These are phyloP conservation scores for Gallinago media DNA, from an alignment of 2,113 vertebrate species.

Conservation along the genomic window DNA sequence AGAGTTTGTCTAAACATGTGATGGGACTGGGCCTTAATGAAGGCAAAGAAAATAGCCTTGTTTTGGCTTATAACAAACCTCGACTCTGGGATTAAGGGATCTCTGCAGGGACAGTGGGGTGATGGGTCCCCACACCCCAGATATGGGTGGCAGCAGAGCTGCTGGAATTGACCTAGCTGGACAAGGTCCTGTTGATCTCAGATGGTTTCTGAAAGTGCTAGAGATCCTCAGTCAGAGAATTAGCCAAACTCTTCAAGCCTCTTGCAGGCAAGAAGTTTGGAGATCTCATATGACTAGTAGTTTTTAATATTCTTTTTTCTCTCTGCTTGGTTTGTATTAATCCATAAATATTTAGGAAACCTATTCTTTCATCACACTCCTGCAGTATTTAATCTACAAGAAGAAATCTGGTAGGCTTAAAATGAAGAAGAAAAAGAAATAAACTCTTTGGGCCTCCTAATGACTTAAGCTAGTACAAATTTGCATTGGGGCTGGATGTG, in stretches of 20 bases:
- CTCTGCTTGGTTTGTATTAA: neutral
- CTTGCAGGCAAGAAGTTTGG: neutral
- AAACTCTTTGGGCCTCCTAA: neutral
- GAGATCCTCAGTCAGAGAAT: neutral
- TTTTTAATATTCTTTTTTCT: neutral
- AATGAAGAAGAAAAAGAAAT: neutral
- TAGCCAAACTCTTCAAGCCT: neutral
- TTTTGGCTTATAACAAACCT: neutral
- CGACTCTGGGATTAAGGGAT: neutral
- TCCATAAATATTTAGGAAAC: neutral
- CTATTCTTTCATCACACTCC: neutral
- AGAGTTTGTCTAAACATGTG: neutral
- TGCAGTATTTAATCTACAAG: neutral
- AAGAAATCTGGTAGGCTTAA: neutral
- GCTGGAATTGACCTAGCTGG: rapidly evolving
- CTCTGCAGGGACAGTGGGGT: neutral
- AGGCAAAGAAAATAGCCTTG: neutral
- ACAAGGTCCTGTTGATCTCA: neutral
- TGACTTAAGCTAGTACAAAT: neutral
- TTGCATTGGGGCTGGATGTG: neutral
- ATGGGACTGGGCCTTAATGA: neutral
- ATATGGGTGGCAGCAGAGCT: rapidly evolving
- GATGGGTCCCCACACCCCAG: rapidly evolving
- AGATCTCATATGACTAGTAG: neutral
- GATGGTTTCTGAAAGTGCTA: neutral